Conservation (phyloP, 2,113 vertebrate genomes). For the Nansenia antarctica region DNA sequence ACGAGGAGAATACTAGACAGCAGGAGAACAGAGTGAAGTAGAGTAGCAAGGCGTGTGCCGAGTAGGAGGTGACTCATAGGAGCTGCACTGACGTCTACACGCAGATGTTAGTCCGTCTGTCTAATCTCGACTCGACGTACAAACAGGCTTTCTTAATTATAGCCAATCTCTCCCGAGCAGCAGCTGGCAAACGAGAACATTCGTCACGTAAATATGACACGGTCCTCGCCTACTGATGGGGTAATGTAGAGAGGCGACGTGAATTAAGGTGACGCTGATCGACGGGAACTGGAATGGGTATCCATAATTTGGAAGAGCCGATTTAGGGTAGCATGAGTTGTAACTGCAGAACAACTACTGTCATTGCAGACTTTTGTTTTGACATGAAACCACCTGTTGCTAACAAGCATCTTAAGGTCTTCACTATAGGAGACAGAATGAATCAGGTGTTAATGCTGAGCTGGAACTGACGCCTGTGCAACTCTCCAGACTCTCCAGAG, state of each 20-base stretch:
- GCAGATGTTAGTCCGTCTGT: slow-evolving; percentile 22
- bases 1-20: no score
- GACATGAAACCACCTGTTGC: no score
- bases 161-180: slow-evolving; percentile 5
- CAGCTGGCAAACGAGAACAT: slow-evolving; percentile 26
- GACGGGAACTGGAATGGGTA: neutral
- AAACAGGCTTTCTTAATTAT: slow-evolving; percentile 26
- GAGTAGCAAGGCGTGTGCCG: neutral
- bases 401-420: no score
- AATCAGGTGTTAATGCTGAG: no score
- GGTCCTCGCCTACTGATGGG: neutral
- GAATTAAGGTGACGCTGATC: neutral
- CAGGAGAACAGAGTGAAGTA: no score
- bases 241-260: neutral
- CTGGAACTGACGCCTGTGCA: no score
- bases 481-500: no score
- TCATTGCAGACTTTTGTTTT: no score
- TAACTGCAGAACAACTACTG: no score
- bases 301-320: neutral
- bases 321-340: neutral
- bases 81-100: slow-evolving; percentile 6
- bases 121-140: neutral
- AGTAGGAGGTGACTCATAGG: neutral
- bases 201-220: neutral
- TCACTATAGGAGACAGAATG: no score